A percentile compares a stretch with the other conserved stretches of the same genome.
phyloP scores from a whole-genome alignment of 2,797 vertebrate genomes.

The Otolemur crassicaudatus region DNA sequence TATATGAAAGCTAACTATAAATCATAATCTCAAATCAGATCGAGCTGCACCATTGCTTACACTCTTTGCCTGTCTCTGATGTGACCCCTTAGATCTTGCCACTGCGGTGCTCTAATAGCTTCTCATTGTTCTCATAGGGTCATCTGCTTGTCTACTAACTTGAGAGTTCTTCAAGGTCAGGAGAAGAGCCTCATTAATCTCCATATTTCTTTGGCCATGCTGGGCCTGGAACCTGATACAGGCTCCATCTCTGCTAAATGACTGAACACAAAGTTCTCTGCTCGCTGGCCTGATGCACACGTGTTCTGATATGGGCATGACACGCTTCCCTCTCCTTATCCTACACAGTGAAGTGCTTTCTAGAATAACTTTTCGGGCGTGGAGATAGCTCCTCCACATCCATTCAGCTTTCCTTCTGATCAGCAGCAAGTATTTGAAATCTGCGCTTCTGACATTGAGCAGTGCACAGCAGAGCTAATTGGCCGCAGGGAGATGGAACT shows the following conservation, averaged over 20 bases:
- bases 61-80: not conserved
- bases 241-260: not conserved
- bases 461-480: not conserved
- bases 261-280: not conserved
- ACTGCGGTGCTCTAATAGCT: not conserved
- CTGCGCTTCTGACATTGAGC: not conserved
- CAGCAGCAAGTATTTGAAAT: conserved; percentile 28
- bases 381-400: not conserved
- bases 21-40: not conserved
- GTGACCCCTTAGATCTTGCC: not conserved
- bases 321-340: not conserved
- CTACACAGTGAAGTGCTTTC: not conserved
- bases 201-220: not conserved
- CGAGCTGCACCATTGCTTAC: not conserved
- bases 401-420: not conserved
- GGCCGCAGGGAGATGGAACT: not conserved
- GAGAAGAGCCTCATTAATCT: conserved; percentile 22
- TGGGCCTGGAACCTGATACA: not conserved
- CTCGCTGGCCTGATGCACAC: not conserved
- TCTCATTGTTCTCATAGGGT: not conserved
- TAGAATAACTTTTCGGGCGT: not conserved
- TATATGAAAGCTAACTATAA: not conserved
- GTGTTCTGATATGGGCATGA: not conserved
- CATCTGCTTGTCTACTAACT: conserved; percentile 1
- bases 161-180: conserved; percentile 32